phyloP scores from a whole-genome alignment of 2,797 vertebrate species.

The Acestrorhynchus altus region DNA sequence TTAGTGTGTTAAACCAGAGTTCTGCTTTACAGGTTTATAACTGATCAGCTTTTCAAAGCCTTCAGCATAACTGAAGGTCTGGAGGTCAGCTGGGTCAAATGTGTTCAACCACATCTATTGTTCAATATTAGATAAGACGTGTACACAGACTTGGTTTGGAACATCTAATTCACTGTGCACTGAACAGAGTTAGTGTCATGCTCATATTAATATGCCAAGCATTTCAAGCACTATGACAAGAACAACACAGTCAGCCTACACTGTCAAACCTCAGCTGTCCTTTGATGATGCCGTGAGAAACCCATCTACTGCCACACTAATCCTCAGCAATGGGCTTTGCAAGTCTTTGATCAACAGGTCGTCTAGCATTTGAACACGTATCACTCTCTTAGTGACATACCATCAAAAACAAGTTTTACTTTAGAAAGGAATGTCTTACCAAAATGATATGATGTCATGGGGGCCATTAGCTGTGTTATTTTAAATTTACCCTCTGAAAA shows the following conservation, averaged over 20 bases:
- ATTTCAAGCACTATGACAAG: background rate
- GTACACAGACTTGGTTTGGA: background rate
- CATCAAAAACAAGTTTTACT: background rate
- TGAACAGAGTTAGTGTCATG: background rate
- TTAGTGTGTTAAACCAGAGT: background rate
- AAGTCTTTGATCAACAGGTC: background rate
- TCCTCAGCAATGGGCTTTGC: background rate
- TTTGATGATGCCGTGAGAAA: background rate
- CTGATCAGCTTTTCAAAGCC: background rate
- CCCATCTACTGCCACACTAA: background rate
- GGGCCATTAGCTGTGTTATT: background rate
- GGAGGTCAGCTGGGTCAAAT: background rate
- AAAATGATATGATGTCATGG: background rate
- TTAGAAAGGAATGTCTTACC: background rate
- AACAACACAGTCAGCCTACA: background rate
- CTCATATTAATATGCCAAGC: background rate
- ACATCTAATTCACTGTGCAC: background rate
- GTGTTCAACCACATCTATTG: background rate
- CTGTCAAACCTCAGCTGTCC: background rate
- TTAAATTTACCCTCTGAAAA: background rate
- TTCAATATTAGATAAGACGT: background rate
- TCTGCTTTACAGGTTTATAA: background rate
- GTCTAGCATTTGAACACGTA: background rate
- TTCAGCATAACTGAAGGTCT: background rate
- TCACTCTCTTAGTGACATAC: background rate